Evolutionary conservation across 2,797 vertebrate species (phyloP), one percentile per base, ranked within the genome.

Genomic region (Xyrichtys novacula): DNA sequence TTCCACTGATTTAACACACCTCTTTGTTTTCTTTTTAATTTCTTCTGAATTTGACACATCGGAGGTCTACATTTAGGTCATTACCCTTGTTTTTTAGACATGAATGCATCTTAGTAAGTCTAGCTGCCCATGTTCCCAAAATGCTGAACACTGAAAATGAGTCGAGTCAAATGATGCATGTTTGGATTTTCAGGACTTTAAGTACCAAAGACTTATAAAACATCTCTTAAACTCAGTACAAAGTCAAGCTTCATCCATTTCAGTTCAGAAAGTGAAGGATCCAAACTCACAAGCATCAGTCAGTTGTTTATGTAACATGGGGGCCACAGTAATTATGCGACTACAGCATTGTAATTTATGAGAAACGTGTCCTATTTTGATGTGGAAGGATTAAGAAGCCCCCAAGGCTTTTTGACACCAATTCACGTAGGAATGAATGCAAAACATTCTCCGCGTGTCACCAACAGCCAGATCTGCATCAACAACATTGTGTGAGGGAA

Each of bases 401-500:
- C 85, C 79, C 43, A 0, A 86, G 89, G 85, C 84, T 88, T 91
- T 89, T 88, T 89, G 81, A 88, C 89, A 88, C 84, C 83, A 85
- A 88, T 85, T 87, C 85, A 81, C 59, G 4, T 46, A 76, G 81
- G 81, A 83, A 82, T 72, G 76, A 84, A 84, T 83, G 76, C 78
- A 76, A 83, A 88, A 82, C 75, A 90, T 73, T 81, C 74, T 53
- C 39, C 1, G 74, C 79, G 46, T 85, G 81, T 90, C 86, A 72
- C 74, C 58, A 34, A 82, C 84, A 84, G 84, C 59, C 74, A 76
- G 82, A 85, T 89, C 78, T 65, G 87, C 86, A 74, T 85, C 80
- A 80, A 76, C 81, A 84, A 82, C 83, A 81, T 53, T 73, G 85
- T 85, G 81, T 68, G 38, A 70, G 76, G 65, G 73, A 81, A 85